These are phyloP conservation scores for Chanos chanos DNA, from an alignment of 2,797 vertebrate species.

Conservation along the genomic window DNA sequence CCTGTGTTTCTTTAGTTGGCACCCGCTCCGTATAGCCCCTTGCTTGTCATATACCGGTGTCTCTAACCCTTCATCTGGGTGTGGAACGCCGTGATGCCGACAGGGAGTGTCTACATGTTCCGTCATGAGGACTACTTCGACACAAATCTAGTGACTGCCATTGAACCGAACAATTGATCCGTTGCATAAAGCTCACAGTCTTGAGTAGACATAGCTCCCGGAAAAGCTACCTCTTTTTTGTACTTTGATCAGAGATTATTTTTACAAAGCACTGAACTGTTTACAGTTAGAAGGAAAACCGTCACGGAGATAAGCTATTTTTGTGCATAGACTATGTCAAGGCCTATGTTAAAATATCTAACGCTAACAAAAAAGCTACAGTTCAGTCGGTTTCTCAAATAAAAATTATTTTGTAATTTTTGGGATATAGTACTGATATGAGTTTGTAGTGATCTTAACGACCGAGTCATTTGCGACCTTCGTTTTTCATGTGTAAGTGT, in stretches of 20 bases:
- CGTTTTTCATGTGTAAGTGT: slow-evolving; percentile 32
- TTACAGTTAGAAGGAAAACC: too few relatives aligned
- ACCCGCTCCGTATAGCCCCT: slow-evolving; percentile 39
- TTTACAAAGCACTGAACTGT: too few relatives aligned
- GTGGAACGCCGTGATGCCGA: slow-evolving; percentile 67
- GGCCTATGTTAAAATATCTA: background rate
- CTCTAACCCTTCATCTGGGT: slow-evolving; percentile 73
- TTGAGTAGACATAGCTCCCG: too few relatives aligned
- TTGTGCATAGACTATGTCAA: background rate
- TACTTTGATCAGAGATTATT: too few relatives aligned
- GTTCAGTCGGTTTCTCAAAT: too few relatives aligned
- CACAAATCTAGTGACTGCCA: background rate
- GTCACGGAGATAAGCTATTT: background rate
- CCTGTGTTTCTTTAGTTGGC: slow-evolving; percentile 29
- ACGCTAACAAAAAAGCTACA: background rate
- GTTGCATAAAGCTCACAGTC: background rate
- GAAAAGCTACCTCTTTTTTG: too few relatives aligned
- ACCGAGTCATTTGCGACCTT: slow-evolving; percentile 9
- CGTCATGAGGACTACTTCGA: background rate
- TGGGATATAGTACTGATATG: background rate
- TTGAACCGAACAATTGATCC: background rate
- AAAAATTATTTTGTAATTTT: background rate
- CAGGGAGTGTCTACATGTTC: slow-evolving; percentile 62
- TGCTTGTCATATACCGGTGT: slow-evolving; percentile 78
- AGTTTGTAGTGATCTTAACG: background rate